Evolutionary conservation across 2,113 vertebrate species (phyloP), one percentile per base, ranked within the genome.

Genomic region (Ornithorhynchus anatinus): DNA sequence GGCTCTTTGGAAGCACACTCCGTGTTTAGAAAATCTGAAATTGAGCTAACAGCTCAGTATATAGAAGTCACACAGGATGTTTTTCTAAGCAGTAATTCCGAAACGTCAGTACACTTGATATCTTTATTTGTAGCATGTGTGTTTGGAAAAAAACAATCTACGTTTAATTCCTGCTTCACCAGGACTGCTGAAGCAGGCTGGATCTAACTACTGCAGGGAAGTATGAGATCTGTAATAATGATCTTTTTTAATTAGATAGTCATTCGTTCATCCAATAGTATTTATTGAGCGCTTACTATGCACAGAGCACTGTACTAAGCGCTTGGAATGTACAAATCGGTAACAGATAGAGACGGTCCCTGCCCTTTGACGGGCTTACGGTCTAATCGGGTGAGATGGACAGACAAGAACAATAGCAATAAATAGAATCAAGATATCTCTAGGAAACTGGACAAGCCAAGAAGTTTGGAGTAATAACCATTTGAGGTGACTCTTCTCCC

Each of bases 1-100:
- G 83, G 61, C 81, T 90, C 88, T 91, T 92, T 90, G 89, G 92
- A 93, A 91, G 87, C 71, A 72, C 87, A 89, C 64, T 44, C 73
- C 58, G 71, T 62, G 59, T 87, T 90, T 75, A 86, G 83, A 87
- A 87, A 91, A 84, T 76, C 58, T 80, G 58, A 81, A 87, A 66
- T 11, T 63, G 82, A 88, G 76, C 79, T 88, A 83, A 85, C 39
- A 80, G 80, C 48, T 44, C 59, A 73, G 71, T 72, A 59, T 68
- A 87, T 44, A 83, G 78, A 83, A 86, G 64, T 85, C 72, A 59
- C 39, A 68, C 58, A 80, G 81, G 84, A 84, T 86, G 80, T 81
- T 87, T 70, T 88, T 91, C 88, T 84, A 91, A 84, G 68, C 71
- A 63, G 48, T 51, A 74, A 82, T 27, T 45, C 61, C 75, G 72